Evolutionary conservation across 2,797 vertebrate genomes (phyloP).

Genomic region (Lepidocolaptes lacrymiger): DNA sequence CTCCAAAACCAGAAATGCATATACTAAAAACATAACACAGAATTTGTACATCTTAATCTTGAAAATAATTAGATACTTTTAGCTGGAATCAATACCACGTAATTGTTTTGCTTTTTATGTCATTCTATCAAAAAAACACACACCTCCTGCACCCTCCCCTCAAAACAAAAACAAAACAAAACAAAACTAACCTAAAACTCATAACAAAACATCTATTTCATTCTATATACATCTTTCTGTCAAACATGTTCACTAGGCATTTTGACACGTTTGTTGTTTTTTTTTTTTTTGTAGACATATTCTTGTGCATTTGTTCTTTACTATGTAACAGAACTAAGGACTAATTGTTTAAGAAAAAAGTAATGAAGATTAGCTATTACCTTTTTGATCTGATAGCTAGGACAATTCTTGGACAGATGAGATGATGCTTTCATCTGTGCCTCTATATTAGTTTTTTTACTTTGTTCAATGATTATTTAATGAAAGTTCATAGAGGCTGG

Average conservation of each 20-base stretch:
- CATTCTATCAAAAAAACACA: background rate
- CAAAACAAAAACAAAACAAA: background rate
- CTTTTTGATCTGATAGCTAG: background rate
- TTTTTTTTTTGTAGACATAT: background rate
- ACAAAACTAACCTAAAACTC: background rate
- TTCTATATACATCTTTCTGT: background rate
- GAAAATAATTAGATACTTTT: background rate
- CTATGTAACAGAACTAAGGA: background rate
- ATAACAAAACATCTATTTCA: background rate
- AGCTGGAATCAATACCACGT: background rate
- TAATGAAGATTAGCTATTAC: background rate
- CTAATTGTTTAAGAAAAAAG: background rate
- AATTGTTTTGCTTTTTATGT: background rate
- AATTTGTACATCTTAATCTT: background rate
- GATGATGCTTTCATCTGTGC: background rate
- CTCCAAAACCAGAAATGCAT: background rate
- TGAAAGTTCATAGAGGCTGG: background rate
- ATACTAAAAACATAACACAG: background rate
- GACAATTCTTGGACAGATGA: background rate
- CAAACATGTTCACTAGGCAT: background rate
- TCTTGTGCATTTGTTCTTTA: background rate
- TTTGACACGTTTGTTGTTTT: background rate
- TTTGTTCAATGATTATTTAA: background rate
- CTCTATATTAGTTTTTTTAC: background rate
- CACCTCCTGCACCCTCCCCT: accelerated